These are phyloP conservation scores for Pteria penguin DNA, from an alignment of 2,888 invertebrate genomes.

Conservation along the genomic window DNA sequence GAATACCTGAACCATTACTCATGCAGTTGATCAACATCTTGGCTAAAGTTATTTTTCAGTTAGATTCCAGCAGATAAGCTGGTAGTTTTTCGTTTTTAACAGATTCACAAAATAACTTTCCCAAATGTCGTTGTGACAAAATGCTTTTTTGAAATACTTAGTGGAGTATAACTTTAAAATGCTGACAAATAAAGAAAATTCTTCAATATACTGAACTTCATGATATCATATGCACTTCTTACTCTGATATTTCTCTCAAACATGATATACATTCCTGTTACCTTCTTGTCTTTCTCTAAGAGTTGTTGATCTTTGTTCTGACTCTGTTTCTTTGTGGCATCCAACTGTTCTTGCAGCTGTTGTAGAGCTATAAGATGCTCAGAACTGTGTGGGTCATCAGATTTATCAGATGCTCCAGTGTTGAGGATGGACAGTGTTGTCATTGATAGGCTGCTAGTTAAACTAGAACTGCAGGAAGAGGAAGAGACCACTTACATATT, in stretches of 20 bases:
- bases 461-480: neutral
- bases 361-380: constrained; percentile 93
- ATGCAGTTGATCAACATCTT: no score
- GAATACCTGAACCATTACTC: no score
- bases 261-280: constrained; percentile 79
- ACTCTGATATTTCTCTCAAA: neutral
- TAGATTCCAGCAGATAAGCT: no score
- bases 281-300: constrained; percentile 93
- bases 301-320: constrained; percentile 91
- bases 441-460: constrained; percentile 17
- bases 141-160: no score
- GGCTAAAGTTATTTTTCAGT: no score
- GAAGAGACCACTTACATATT: no score
- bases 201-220: neutral
- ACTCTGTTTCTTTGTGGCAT: constrained; percentile 93
- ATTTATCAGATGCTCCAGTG: constrained; percentile 48
- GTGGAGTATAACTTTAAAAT: no score
- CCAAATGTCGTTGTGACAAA: no score
- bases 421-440: constrained; percentile 27
- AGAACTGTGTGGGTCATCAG: constrained; percentile 69
- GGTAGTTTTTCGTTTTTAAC: no score
- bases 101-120: no score
- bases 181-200: no score
- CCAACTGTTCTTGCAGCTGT: constrained; percentile 95
- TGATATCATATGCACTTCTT: neutral